A percentile compares a stretch with the other conserved stretches of the same genome.
These are phyloP conservation scores for Agrilus cyanescens DNA, from an alignment of 2,888 invertebrate species.

Conservation along the genomic window DNA sequence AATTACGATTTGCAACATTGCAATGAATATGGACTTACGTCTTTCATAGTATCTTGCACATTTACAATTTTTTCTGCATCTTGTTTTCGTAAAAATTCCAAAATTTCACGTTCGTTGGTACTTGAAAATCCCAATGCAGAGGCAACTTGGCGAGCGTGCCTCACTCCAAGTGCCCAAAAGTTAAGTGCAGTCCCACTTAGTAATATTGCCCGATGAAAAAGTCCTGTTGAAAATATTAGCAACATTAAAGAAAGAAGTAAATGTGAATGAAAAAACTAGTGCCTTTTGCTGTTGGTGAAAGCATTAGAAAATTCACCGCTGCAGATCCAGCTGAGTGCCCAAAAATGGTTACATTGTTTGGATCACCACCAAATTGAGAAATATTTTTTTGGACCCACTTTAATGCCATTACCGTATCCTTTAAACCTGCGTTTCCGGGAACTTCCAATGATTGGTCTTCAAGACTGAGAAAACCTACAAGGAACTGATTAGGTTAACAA, in stretches of 20 bases:
- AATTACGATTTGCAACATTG: neutral
- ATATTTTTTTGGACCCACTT: neutral
- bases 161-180: slow-evolving; percentile 16
- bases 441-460: too few relatives aligned
- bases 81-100: slow-evolving; percentile 6
- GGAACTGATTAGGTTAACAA: neutral
- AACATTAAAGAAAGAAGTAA: too few relatives aligned
- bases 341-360: slow-evolving; percentile 1
- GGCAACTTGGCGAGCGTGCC: slow-evolving; percentile 5
- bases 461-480: too few relatives aligned
- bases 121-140: slow-evolving; percentile 1
- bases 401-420: too few relatives aligned
- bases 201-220: slow-evolving; percentile 23
- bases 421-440: too few relatives aligned
- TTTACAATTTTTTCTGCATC: slow-evolving; percentile 1
- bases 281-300: neutral
- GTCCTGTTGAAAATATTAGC: slow-evolving; percentile 7
- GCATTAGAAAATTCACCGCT: too few relatives aligned
- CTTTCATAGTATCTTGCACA: slow-evolving; percentile 1
- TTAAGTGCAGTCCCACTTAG: slow-evolving; percentile 22
- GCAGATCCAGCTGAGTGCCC: too few relatives aligned
- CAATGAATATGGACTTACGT: slow-evolving; percentile 1
- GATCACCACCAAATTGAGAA: slow-evolving; percentile 3
- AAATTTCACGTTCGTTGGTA: slow-evolving; percentile 3
- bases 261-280: too few relatives aligned